Conservation (phyloP, 1,140 invertebrate genomes). For the Drosophila ananassae region DNA sequence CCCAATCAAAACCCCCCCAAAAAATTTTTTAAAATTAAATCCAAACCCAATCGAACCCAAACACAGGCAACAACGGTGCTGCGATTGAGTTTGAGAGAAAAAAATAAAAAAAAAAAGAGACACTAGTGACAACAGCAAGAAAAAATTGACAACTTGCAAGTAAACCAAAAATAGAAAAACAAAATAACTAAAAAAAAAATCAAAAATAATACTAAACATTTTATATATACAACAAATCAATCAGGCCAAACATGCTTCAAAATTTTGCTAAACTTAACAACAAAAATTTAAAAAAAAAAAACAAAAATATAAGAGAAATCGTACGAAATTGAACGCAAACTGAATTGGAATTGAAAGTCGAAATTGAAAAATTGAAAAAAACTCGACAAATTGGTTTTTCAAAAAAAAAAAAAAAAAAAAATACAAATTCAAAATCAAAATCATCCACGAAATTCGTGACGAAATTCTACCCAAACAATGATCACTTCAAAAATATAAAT, state of each 20-base stretch:
- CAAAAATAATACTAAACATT: conserved; percentile 65
- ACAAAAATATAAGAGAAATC: conserved; percentile 23
- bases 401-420: neutral
- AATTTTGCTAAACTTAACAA: conserved; percentile 71
- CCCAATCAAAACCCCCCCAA: conserved; percentile 5
- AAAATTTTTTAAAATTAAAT: neutral
- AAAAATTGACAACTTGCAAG: conserved; percentile 52
- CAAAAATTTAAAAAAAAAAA: conserved; percentile 8
- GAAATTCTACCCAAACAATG: conserved; percentile 4
- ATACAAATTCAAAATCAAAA: neutral
- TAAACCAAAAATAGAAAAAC: conserved; percentile 56
- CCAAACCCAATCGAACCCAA: conserved; percentile 54
- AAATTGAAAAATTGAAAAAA: conserved; percentile 36
- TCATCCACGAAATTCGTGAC: conserved; percentile 3
- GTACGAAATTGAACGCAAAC: conserved; percentile 37
- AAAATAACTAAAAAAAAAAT: conserved; percentile 45
- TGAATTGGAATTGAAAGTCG: conserved; percentile 40
- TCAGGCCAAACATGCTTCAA: conserved; percentile 84
- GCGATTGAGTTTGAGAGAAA: conserved; percentile 80
- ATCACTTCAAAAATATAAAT: neutral
- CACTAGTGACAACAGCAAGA: conserved; percentile 82
- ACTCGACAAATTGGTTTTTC: conserved; percentile 41
- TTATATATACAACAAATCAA: conserved; percentile 83
- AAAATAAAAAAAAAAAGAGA: conserved; percentile 78
- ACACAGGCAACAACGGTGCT: conserved; percentile 73